phyloP scores from a whole-genome alignment of 2,888 invertebrate species.

The Frankliniella fusca region DNA sequence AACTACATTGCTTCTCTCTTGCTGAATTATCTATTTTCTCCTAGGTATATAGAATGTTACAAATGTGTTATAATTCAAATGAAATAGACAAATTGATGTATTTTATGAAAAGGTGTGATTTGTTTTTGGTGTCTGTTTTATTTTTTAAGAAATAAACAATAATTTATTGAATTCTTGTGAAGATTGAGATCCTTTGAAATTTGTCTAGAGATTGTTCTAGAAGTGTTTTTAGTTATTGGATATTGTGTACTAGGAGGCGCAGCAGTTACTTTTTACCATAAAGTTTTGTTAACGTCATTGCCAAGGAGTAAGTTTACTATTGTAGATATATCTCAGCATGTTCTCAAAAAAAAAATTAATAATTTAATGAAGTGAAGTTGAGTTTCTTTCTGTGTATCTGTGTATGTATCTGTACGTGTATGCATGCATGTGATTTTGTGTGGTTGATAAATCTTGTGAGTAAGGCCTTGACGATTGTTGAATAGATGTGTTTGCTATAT shows the following conservation, averaged over 20 bases:
- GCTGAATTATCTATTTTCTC: background rate
- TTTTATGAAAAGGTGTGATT: background rate
- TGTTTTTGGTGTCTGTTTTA: background rate
- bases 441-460: background rate
- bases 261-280: too few species aligned
- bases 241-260: too few species aligned
- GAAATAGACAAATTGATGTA: background rate
- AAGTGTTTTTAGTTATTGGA: too few species aligned
- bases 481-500: constrained; percentile 10
- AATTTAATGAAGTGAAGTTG: too few species aligned
- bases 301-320: background rate
- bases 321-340: background rate
- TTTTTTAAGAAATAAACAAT: background rate
- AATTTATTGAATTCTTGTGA: too few species aligned
- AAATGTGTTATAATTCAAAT: background rate
- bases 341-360: too few species aligned
- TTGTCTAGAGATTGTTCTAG: too few species aligned
- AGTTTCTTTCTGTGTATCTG: too few species aligned
- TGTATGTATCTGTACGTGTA: background rate
- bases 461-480: background rate
- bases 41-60: background rate
- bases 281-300: background rate
- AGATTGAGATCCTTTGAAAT: too few species aligned
- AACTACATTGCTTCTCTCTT: background rate
- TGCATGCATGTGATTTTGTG: background rate